phyloP scores from a whole-genome alignment of 1,140 invertebrate species.

The Bombus difficillimus region DNA sequence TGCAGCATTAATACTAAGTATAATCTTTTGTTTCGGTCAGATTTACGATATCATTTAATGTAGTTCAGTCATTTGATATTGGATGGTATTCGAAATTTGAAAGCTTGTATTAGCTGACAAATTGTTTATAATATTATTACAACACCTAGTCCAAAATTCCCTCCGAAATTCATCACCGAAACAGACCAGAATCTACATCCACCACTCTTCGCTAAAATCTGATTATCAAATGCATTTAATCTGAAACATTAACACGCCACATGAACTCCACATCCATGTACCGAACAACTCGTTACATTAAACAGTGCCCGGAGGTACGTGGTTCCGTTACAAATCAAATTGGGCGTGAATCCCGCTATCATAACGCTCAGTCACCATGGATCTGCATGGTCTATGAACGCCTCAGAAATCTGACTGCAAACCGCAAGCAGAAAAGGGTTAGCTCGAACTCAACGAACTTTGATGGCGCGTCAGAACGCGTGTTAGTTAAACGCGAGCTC shows the following conservation, averaged over 20 bases:
- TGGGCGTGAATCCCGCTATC: constrained; percentile 5
- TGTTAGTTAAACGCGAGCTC: too few relatives aligned
- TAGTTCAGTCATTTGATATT: too few relatives aligned
- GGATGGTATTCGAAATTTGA: background rate
- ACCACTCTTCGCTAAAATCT: background rate
- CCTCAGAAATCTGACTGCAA: background rate
- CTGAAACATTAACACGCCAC: background rate
- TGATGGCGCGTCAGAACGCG: too few relatives aligned
- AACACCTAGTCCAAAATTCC: background rate
- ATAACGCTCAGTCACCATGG: background rate
- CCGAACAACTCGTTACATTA: constrained; percentile 9
- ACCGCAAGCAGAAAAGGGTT: background rate
- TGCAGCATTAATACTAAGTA: too few relatives aligned
- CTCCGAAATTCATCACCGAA: background rate
- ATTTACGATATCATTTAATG: too few relatives aligned
- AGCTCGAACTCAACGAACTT: too few relatives aligned
- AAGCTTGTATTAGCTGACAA: too few relatives aligned
- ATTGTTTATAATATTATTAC: background rate
- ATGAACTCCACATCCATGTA: background rate
- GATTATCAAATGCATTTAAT: background rate
- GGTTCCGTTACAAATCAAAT: background rate
- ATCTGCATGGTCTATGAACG: background rate
- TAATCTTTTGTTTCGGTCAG: too few relatives aligned
- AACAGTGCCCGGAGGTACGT: background rate
- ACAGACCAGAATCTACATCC: background rate